phyloP scores from a whole-genome alignment of 1,140 invertebrate genomes.

The Bombus haemorrhoidalis region DNA sequence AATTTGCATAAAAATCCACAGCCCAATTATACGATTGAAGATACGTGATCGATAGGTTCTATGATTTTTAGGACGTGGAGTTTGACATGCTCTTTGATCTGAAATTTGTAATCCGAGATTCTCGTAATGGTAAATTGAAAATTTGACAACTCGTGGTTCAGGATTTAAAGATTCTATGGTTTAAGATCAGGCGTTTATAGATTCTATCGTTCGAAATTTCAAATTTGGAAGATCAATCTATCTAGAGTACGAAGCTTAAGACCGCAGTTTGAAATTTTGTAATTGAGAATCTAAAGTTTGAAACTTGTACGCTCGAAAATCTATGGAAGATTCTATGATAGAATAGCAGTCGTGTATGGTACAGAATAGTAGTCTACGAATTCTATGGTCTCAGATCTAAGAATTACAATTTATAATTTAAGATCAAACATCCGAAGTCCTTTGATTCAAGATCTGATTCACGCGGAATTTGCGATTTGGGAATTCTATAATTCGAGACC shows the following conservation, averaged over 20 bases:
- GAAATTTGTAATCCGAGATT: too few relatives aligned
- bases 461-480: neutral
- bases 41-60: too few relatives aligned
- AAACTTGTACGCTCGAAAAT: neutral
- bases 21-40: too few relatives aligned
- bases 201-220: neutral
- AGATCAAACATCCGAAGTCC: neutral
- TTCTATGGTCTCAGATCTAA: neutral
- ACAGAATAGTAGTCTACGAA: neutral
- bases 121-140: too few relatives aligned
- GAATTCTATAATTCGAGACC: neutral
- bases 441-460: neutral
- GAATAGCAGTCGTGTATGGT: neutral
- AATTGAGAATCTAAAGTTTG: neutral
- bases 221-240: neutral
- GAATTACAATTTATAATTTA: neutral
- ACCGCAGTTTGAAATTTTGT: neutral
- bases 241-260: too few relatives aligned
- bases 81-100: too few relatives aligned
- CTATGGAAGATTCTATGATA: neutral
- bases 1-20: too few relatives aligned
- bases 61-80: too few relatives aligned
- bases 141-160: neutral
- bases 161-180: neutral
- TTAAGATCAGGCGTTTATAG: rapidly evolving